Evolutionary conservation across 2,113 vertebrate species (phyloP), one percentile per base, ranked within the genome.

Genomic region (Corythornis cristatus): DNA sequence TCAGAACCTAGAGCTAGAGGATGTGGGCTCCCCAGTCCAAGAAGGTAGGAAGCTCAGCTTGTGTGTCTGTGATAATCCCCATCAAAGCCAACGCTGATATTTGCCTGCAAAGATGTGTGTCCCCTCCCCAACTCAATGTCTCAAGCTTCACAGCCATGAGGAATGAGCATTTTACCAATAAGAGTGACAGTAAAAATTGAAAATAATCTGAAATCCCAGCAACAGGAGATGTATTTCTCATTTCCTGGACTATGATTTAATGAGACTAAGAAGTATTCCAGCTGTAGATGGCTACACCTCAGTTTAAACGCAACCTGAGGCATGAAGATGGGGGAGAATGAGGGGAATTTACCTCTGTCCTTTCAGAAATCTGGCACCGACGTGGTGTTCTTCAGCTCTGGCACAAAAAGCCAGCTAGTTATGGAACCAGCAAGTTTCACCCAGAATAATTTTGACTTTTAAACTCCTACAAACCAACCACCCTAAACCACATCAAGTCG

Each of bases 381-480:
- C 45, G 45, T 0, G 6, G 25, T 43, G 74, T 77, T 73, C 71
- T 70, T 79, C 14, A 43, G 65, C 71, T 92, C 42, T 48, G 43
- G 35, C 6, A 76, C 51, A 57, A 92, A 87, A 83, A 84, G 54
- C 16, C 82, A 89, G 57, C 65, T 80, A 23, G n/a, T 76, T 82
- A 54, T 2, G 2, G 78, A 85, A 79, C 7, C 6, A 65, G 13
- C 46, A 67, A 73, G 40, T 73, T 89, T 89, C 42, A 84, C 25
- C 35, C 51, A 83, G 78, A 67, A 31, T 48, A 92, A 90, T 65
- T 85, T 23, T 86, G 56, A 86, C 50, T 91, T 94, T 87, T 80
- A 89, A 87, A 77, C 62, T 70, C 48, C 73, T 93, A 60, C 50
- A 91, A 94, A 5, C 33, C 67, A 85, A 54, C 67, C 72, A 58